Base-by-base conservation (phyloP, 2,888 invertebrate genomes). In the Polyploca ridens region DNA sequence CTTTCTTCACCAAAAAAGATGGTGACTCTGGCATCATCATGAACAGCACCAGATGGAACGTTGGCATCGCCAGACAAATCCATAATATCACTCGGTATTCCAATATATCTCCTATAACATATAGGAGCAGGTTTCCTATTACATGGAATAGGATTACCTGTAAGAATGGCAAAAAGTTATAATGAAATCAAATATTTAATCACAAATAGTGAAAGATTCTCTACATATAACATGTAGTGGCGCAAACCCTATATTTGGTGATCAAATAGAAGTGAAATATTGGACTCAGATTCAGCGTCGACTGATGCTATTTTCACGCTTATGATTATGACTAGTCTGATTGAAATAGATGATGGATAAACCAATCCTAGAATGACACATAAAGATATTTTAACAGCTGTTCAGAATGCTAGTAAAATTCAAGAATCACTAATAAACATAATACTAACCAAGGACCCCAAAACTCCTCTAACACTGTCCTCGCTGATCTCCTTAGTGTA, bases 1-100 rank as follows among this genome's bases (percentile, higher is more conserved):
- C 91, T 44, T 72, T 83, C 71, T 90, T 91, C 57, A 94, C 83
- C 10, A 94, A 83, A 66, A 87, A 94, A 0, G 95, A 90, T 0
- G 96, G 96, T 0, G 96, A 95, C 71, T 96, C 96, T 0, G 96
- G 96, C 86, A 96, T 91, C 82, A 86, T 84, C 14, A 91, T 78
- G 69, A 95, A 93, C 6, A 93, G 69, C 0, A 94, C 62, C 1
- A 95, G 66, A 59, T 95, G 94, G 0, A 94, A 10, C 0, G 94
- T 78, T 0, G 95, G 94, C 10, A 95, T 70, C 0, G 94, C 63
- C 8, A 95, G 76, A 63, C 95, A 95, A 0, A 94, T 79, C 79
- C 91, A 88, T 7, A 96, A 91, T 38, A 96, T 84, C 0, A 86
- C 78, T 1, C 88, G 80, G 88, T 95, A 96, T 33, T 84, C 81